Evolutionary conservation across 1,140 invertebrate genomes (phyloP).

Genomic region (Drosophila neocordata): DNA sequence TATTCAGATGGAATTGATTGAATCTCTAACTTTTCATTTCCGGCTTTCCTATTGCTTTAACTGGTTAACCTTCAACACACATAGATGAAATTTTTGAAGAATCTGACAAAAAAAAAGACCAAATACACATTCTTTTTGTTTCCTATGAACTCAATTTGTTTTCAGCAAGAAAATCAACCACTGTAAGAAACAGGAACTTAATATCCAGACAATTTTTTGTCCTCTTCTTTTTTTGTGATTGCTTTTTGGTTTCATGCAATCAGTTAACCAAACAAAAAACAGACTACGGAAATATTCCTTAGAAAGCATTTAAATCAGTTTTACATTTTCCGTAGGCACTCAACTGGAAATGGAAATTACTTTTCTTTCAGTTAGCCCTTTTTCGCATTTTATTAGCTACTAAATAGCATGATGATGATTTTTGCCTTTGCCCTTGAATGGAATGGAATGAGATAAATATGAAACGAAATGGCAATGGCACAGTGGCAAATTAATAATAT

Average conservation of each 20-base stretch:
- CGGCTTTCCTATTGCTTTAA: not conserved
- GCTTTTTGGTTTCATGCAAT: conserved; percentile 25
- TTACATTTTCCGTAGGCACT: conserved; percentile 55
- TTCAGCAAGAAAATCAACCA: conserved; percentile 24
- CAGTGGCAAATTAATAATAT: conserved; percentile 70
- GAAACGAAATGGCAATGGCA: conserved; percentile 8
- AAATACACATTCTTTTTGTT: conserved; percentile 4
- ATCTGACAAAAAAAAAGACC: not conserved
- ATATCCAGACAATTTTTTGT: conserved; percentile 21
- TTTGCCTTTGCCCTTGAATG: conserved; percentile 42
- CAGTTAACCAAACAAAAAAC: conserved; percentile 41
- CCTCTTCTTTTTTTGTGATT: not conserved
- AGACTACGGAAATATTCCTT: conserved; percentile 53
- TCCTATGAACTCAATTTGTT: not conserved
- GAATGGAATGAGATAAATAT: conserved; percentile 5
- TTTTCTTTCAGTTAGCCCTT: conserved; percentile 18
- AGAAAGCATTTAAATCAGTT: conserved; percentile 73
- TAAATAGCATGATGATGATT: conserved; percentile 61
- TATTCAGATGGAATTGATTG: no score
- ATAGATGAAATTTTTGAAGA: not conserved
- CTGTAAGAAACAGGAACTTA: conserved; percentile 32
- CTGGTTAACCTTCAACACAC: not conserved
- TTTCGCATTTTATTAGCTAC: conserved; percentile 62
- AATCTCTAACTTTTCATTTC: not conserved
- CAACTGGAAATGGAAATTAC: conserved; percentile 45